phyloP scores from a whole-genome alignment of 2,888 invertebrate species.

The Antheraea yamamai region DNA sequence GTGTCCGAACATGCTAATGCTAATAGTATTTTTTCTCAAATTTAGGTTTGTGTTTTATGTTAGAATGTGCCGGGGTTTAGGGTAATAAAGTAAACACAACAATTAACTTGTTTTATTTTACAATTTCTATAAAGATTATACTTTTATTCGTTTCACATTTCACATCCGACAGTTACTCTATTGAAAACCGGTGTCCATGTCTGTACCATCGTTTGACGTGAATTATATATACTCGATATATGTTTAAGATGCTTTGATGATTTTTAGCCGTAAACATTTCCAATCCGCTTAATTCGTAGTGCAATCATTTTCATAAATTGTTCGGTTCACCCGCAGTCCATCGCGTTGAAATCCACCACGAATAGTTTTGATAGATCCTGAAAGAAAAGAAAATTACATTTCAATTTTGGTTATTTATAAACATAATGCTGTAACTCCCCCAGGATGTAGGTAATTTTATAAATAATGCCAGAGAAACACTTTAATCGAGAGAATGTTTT shows the following conservation, averaged over 20 bases:
- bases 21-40: no score
- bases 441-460: no score
- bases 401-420: no score
- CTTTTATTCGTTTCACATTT: slow-evolving; percentile 1
- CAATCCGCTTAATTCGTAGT: neutral
- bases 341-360: neutral
- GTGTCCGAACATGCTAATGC: no score
- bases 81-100: slow-evolving; percentile 61
- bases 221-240: neutral
- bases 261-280: neutral
- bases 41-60: neutral
- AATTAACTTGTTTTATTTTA: slow-evolving; percentile 60
- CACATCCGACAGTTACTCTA: neutral
- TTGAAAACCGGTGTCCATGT: neutral
- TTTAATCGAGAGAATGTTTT: no score
- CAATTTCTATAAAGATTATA: slow-evolving; percentile 13
- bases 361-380: neutral
- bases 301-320: neutral
- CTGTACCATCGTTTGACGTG: neutral
- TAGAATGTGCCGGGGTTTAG: slow-evolving; percentile 16
- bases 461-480: no score
- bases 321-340: neutral
- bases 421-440: no score
- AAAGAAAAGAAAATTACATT: neutral
- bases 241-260: neutral